A percentile compares a stretch with the other conserved stretches of the same genome.
These are phyloP conservation scores for Meta bourneti DNA, from an alignment of 2,888 invertebrate species.

Conservation along the genomic window DNA sequence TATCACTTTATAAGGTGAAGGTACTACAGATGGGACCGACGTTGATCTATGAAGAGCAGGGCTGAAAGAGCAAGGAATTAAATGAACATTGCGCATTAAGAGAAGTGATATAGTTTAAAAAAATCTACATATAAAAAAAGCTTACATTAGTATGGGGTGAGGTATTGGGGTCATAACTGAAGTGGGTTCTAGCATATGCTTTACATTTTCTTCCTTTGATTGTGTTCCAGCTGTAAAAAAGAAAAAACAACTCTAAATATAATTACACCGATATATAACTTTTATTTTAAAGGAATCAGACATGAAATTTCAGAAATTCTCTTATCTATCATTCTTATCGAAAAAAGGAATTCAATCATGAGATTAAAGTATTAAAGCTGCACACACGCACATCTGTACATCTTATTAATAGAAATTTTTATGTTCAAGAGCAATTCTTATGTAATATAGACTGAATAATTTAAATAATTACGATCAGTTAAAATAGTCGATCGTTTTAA, in stretches of 20 bases:
- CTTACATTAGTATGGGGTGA: constrained; percentile 72
- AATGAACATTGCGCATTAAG: background rate
- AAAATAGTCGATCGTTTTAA: too few species aligned
- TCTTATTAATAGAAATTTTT: too few species aligned
- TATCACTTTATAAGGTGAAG: constrained; percentile 66
- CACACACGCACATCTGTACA: too few species aligned
- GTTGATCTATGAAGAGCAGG: constrained; percentile 74
- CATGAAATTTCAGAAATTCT: too few species aligned
- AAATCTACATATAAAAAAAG: background rate
- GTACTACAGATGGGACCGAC: constrained; percentile 74
- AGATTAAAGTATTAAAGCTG: too few species aligned
- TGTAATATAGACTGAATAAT: too few species aligned
- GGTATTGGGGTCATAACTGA: constrained; percentile 43
- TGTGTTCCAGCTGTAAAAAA: constrained; percentile 65
- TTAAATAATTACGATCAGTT: too few species aligned
- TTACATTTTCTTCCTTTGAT: constrained; percentile 76
- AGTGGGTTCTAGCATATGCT: constrained; percentile 62
- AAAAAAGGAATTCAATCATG: too few species aligned
- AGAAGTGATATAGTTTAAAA: background rate
- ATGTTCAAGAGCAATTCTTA: too few species aligned
- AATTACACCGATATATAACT: background rate
- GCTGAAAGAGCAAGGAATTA: constrained; percentile 15
- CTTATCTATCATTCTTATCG: too few species aligned
- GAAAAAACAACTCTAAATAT: background rate
- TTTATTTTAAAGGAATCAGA: too few species aligned